Base-by-base conservation (phyloP, 2,888 invertebrate species). In the Thera obeliscata region DNA sequence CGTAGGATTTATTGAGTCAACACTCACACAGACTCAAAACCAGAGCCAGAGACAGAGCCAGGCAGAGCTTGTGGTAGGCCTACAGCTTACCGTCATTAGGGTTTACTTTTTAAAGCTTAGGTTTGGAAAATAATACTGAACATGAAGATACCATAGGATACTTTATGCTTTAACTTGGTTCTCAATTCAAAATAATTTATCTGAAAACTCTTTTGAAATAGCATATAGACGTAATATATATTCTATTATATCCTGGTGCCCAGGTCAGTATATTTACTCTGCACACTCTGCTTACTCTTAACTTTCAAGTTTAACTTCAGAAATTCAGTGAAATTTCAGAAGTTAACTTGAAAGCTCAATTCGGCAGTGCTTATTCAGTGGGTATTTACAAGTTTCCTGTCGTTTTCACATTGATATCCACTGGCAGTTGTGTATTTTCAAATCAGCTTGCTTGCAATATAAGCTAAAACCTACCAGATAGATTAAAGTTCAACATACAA, bases 151-250 rank as follows among this genome's bases (percentile, higher is more conserved):
- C 1, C 41, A 5, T 38, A 38, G 38, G 5, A 38, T 38, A 38
- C 3, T 38, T 5, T 2, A 41, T 41, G 7, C 41, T 41, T 41
- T 41, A 11, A n/a, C 56, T 5, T 1, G 5, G 56, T 50, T 38
- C 49, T 50, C 50, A 52, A n/a, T 41, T 50, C 33, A 8, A 63
- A 63, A 63, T 52, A n/a, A n/a, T n/a, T 63, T 56, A 57, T 57
- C n/a, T 56, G 63, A 52, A 57, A 63, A 63, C 63, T 57, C n/a
- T 35, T 38, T 52, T 33, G 52, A 52, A 52, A 52, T 52, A 52
- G 12, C 52, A 33, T 52, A 8, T 22, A 50, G 33, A 52, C 52
- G 9, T 2, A 33, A 52, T 52, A 52, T 33, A 52, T 52, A 33
- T 52, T 52, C 52, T 52, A 52, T 52, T 52, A 52, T 33, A 12